Evolutionary conservation across 2,113 vertebrate species (phyloP), one percentile per base, ranked within the genome.

Genomic region (Tachycineta bicolor): DNA sequence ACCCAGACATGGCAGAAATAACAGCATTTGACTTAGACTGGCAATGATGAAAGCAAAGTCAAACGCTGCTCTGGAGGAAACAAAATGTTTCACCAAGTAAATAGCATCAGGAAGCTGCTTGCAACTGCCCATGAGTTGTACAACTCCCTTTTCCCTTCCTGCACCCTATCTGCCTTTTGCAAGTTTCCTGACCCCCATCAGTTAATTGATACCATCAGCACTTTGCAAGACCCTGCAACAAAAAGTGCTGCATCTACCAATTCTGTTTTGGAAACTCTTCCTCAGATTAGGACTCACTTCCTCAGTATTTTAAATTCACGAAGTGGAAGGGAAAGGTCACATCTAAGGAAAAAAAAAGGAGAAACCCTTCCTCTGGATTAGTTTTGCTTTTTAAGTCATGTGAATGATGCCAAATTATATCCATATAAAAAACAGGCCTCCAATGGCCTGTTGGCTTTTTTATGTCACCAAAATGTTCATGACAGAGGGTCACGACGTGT

Each of bases 91-190:
- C 59, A 84, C 22, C n/a, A n/a, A 75, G 39, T 64, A 78, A 94
- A 93, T 46, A 70, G 78, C 21, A 14, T 76, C 94, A 95, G 96
- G 96, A 97, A 97, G 73, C 68, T 65, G 65, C 56, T 65, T 92
- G 91, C 74, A 92, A 64, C 75, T 74, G 81, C 41, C 60, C 52
- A 33, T 0, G 2, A 83, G 46, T 59, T 68, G 33, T 76, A 52
- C 59, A 63, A 86, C 64, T 95, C 93, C 73, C 85, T 96, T 89
- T 96, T 94, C 95, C 93, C 78, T 96, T 96, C 93, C 92, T 70
- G 83, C 76, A 81, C 33, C 52, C 75, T 97, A 94, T 97, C 94
- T 86, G 65, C 55, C 58, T 84, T 63, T 34, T 25, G 33, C 96
- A 96, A 97, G 74, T 84, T 97, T 97, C 97, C 65, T 96, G 89